Percentiles rank a stretch among this genome's conserved stretches.
These are phyloP conservation scores for Nemapogon koenigi DNA, from an alignment of 2,888 invertebrate species.

Conservation along the genomic window DNA sequence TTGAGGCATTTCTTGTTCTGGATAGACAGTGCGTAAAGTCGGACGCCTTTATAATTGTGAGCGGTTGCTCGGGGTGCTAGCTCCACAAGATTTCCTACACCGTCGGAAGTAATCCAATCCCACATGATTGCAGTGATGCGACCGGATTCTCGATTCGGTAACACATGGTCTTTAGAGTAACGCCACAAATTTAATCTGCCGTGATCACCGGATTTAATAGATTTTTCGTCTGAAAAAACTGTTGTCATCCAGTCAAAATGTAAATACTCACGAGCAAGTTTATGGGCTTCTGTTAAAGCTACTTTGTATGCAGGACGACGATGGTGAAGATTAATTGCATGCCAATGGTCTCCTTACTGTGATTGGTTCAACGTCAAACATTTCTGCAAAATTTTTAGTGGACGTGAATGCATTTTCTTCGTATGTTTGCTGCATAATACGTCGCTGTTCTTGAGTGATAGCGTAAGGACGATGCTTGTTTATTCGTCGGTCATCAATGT, in stretches of 20 bases:
- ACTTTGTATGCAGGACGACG: neutral
- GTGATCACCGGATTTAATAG: neutral
- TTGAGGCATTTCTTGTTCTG: neutral
- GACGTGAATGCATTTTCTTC: neutral
- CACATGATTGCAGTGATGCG: neutral
- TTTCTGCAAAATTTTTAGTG: no score
- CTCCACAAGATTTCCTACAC: neutral
- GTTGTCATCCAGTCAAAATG: neutral
- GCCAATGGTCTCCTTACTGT: neutral
- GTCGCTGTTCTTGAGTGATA: neutral
- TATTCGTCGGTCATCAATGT: neutral
- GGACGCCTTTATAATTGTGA: neutral
- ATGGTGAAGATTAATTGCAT: neutral
- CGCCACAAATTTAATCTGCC: no score
- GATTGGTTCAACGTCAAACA: neutral
- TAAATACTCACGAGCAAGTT: neutral
- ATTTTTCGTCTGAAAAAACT: neutral
- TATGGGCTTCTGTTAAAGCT: neutral
- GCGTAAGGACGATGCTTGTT: neutral
- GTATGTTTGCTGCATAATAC: neutral
- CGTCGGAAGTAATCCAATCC: neutral
- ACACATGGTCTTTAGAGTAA: no score
- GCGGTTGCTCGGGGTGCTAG: neutral
- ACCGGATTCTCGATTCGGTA: neutral
- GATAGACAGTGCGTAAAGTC: neutral